Percentiles rank a stretch among this genome's conserved stretches.
These are phyloP conservation scores for Neoarius graeffei DNA, from an alignment of 2,113 vertebrate genomes.

Conservation along the genomic window DNA sequence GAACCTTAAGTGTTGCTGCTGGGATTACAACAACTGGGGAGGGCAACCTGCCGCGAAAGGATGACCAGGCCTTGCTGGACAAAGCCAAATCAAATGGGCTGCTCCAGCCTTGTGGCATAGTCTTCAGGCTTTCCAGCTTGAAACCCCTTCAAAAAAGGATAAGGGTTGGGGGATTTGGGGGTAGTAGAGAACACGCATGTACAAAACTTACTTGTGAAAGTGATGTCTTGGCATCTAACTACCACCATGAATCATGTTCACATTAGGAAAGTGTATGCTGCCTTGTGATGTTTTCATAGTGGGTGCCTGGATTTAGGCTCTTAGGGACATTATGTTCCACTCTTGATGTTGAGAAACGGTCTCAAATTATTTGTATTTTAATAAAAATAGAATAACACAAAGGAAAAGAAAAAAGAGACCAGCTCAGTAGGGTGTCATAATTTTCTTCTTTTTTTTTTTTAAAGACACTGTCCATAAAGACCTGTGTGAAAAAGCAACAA, in stretches of 20 bases:
- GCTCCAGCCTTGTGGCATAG: slow-evolving; percentile 64
- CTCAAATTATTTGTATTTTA: neutral
- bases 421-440: slow-evolving; percentile 18
- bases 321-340: neutral
- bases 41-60: slow-evolving; percentile 81
- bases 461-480: slow-evolving; percentile 35
- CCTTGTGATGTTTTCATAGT: neutral
- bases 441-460: slow-evolving; percentile 28
- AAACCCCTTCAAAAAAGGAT: slow-evolving; percentile 7
- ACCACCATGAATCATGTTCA: neutral
- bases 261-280: neutral
- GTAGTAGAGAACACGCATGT: slow-evolving; percentile 1
- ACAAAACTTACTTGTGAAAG: neutral
- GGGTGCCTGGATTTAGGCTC: neutral
- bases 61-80: slow-evolving; percentile 70
- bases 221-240: neutral
- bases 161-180: slow-evolving; percentile 28
- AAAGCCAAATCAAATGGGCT: slow-evolving; percentile 75
- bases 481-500: slow-evolving; percentile 48
- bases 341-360: neutral
- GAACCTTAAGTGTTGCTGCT: slow-evolving; percentile 99
- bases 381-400: slow-evolving; percentile 26
- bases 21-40: slow-evolving; percentile 97
- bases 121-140: slow-evolving; percentile 69
- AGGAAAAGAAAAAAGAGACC: slow-evolving; percentile 6